Base-by-base conservation (phyloP, 1,140 invertebrate species). In the Dreissena polymorpha region DNA sequence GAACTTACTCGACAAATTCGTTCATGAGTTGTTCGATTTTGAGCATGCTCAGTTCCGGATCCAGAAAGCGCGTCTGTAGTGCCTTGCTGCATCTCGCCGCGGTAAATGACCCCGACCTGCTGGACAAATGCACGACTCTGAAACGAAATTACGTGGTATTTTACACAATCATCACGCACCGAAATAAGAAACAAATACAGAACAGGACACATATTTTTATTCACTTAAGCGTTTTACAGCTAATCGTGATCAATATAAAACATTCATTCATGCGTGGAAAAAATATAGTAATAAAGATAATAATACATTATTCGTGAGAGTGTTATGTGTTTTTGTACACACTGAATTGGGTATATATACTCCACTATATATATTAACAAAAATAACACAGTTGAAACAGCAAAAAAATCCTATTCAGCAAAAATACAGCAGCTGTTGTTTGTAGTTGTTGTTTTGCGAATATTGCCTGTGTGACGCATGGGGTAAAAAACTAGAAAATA, bases 71-170 rank as follows among this genome's bases (percentile, higher is more conserved):
- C 8, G 88, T 84, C 57, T 89, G 86, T 18, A 92, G 81, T 64
- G 91, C 90, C 68, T 92, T 86, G 72, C 94, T 94, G 10, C 95
- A 92, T 60, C 94, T 89, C 94, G 95, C 71, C 88, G 89, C n/a
- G 13, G 88, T 69, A 14, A 57, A 67, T 3, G 74, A 21, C 14
- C 88, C 83, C 10, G 85, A 87, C 49, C 94, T 94, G 91, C 96
- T 97, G 0, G 96, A 96, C 0, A 97, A 77, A 92, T 96, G 96
- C 0, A 96, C 95, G 27, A 97, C 95, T 91, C 95, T 94, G 79
- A 49, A 53, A 78, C 8, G 16, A 72, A 55, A 8, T 63, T 6
- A 69, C 12, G n/a, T 13, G n/a, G n/a, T n/a, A n/a, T n/a, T n/a
- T n/a, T n/a, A n/a, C n/a, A n/a, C n/a, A n/a, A n/a, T n/a, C n/a